A percentile compares a stretch with the other conserved stretches of the same genome.
Evolutionary conservation across 1,140 invertebrate genomes (phyloP).

Genomic region (Augochlora pura): DNA sequence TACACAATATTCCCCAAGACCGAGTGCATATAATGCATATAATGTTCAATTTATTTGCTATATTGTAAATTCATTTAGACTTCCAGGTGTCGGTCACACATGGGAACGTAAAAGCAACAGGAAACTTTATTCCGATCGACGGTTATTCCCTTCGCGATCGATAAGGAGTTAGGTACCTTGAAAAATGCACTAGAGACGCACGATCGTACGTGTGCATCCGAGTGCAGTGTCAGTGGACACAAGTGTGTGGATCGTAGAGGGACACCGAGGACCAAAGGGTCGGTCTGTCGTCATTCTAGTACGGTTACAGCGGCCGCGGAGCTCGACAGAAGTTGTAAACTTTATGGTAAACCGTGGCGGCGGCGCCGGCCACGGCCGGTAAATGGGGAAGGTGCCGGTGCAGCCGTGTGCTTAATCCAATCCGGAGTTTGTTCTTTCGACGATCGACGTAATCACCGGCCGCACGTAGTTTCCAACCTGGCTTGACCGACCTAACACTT

Average conservation of each 20-base stretch:
- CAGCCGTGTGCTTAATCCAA: constrained; percentile 73
- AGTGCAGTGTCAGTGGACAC: constrained; percentile 18
- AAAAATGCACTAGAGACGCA: constrained; percentile 26
- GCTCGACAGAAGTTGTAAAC: constrained; percentile 74
- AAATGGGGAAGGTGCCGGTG: constrained; percentile 69
- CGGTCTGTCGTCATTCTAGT: constrained; percentile 67
- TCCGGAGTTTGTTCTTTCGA: constrained; percentile 76
- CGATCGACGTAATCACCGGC: constrained; percentile 76
- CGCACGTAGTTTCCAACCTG: constrained; percentile 69
- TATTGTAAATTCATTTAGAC: too few species aligned
- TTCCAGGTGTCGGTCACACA: too few species aligned
- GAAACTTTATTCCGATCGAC: background rate
- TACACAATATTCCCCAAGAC: too few species aligned
- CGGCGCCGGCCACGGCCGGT: constrained; percentile 65
- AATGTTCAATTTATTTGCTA: too few species aligned
- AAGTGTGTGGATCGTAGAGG: constrained; percentile 57
- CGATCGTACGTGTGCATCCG: constrained; percentile 22
- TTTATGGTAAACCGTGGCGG: constrained; percentile 75
- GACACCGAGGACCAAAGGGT: constrained; percentile 61
- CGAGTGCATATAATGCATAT: too few species aligned
- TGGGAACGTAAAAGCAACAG: too few species aligned
- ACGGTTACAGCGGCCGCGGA: constrained; percentile 62
- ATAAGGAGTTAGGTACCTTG: constrained; percentile 53
- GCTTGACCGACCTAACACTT: constrained; percentile 57
- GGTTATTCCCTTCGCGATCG: constrained; percentile 44